Conservation (phyloP, 2,113 vertebrate species). For the Neolamprologus caudopunctatus region DNA sequence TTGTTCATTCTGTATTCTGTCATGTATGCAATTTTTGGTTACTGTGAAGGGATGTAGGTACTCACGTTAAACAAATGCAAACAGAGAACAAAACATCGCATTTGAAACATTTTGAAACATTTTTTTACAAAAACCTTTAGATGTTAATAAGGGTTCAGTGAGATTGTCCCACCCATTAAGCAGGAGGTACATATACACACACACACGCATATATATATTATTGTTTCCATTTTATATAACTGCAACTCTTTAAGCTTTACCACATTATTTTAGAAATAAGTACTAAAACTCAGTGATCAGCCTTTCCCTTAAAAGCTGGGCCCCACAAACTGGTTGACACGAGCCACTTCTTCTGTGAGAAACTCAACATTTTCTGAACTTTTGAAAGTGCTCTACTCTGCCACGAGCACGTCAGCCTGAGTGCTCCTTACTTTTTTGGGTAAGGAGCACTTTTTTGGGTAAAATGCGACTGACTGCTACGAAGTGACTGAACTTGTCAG, state of each 20-base stretch:
- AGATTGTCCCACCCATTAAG: neutral
- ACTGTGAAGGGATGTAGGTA: neutral
- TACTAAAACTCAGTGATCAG: neutral
- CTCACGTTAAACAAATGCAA: neutral
- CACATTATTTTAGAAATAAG: neutral
- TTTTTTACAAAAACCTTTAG: neutral
- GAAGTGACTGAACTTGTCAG: neutral
- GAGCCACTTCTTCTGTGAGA: neutral
- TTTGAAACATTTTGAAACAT: neutral
- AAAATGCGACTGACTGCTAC: neutral
- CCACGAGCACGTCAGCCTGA: neutral
- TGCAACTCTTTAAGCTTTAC: neutral
- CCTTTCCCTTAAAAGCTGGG: neutral
- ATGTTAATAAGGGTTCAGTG: neutral
- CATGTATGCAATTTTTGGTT: too few relatives aligned
- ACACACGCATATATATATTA: neutral
- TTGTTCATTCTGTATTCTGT: neutral
- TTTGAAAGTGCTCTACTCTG: neutral
- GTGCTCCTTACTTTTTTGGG: neutral
- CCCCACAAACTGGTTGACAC: neutral
- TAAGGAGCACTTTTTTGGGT: too few relatives aligned
- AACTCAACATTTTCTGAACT: neutral
- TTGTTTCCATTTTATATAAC: neutral
- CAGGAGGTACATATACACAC: neutral
- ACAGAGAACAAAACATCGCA: accelerated